phyloP scores from a whole-genome alignment of 2,797 vertebrate species.

The Enteromius mattozi region DNA sequence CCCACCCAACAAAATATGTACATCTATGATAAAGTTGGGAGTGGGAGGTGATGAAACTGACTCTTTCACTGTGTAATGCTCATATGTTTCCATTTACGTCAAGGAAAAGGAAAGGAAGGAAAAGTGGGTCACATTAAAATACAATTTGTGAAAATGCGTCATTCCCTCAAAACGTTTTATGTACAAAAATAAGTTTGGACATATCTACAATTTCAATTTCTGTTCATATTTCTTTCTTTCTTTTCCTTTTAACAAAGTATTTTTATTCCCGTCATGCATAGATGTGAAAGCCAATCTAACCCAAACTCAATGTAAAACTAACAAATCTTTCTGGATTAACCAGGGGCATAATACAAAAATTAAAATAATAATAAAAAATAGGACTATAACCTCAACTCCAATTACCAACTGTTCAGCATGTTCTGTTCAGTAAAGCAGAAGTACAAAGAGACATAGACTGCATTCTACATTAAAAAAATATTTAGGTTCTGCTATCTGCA shows the following conservation, averaged over 20 bases:
- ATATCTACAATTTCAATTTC: conserved; percentile 1
- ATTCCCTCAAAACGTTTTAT: conserved; percentile 7
- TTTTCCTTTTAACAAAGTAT: background rate
- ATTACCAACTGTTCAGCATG: background rate
- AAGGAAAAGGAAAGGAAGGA: background rate
- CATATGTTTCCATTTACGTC: conserved; percentile 30
- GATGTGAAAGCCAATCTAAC: background rate
- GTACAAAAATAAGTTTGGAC: conserved; percentile 1
- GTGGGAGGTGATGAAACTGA: conserved; percentile 27
- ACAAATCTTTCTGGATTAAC: background rate
- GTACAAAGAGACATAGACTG: background rate
- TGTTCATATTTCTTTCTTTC: background rate
- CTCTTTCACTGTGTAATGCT: conserved; percentile 34
- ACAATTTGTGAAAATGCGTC: conserved; percentile 35
- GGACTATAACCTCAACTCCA: background rate
- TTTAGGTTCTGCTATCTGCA: background rate
- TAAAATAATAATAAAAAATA: background rate
- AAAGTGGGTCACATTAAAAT: conserved; percentile 50
- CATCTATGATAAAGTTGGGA: background rate
- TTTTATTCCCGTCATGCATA: background rate
- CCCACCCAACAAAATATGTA: no score
- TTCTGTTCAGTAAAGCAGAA: background rate
- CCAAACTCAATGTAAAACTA: background rate
- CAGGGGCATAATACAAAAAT: background rate
- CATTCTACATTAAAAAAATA: background rate